Conservation (phyloP, 1,140 invertebrate species). For the Pseudomyrmex sp. region DNA sequence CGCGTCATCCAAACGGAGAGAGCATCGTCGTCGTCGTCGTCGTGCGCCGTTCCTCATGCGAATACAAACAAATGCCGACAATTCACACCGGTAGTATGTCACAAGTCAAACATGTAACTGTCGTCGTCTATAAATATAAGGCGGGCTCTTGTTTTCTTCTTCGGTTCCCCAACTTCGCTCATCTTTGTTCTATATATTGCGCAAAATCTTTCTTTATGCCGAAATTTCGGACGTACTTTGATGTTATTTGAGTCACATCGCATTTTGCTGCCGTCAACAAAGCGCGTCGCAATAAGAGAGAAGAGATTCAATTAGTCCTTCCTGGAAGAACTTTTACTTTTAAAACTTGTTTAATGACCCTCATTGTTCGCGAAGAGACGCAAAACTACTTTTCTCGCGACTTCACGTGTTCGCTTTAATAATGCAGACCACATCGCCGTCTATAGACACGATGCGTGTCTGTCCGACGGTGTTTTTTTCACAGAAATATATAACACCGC, state of each 20-base stretch:
- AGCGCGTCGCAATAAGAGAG: too few relatives aligned
- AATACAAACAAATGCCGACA: neutral
- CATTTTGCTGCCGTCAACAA: too few relatives aligned
- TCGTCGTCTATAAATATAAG: constrained; percentile 25
- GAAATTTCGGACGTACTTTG: too few relatives aligned
- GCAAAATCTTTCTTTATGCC: too few relatives aligned
- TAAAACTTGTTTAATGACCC: neutral
- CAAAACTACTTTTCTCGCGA: neutral
- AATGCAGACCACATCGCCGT: neutral
- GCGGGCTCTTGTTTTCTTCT: neutral
- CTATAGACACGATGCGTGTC: neutral
- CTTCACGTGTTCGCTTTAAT: constrained; percentile 18
- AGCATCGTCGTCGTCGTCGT: constrained; percentile 9
- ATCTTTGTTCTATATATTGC: too few relatives aligned
- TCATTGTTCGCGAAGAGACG: neutral
- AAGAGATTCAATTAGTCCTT: too few relatives aligned
- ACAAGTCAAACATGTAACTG: constrained; percentile 54
- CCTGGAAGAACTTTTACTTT: neutral
- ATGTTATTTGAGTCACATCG: too few relatives aligned
- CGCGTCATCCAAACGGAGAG: constrained; percentile 1
- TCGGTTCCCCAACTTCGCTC: neutral
- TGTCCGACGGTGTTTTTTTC: neutral
- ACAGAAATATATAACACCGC: neutral
- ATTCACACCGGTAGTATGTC: constrained; percentile 35
- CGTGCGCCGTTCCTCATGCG: constrained; percentile 30